Evolutionary conservation across 2,888 invertebrate species (phyloP).

Genomic region (Tipula lateralis): DNA sequence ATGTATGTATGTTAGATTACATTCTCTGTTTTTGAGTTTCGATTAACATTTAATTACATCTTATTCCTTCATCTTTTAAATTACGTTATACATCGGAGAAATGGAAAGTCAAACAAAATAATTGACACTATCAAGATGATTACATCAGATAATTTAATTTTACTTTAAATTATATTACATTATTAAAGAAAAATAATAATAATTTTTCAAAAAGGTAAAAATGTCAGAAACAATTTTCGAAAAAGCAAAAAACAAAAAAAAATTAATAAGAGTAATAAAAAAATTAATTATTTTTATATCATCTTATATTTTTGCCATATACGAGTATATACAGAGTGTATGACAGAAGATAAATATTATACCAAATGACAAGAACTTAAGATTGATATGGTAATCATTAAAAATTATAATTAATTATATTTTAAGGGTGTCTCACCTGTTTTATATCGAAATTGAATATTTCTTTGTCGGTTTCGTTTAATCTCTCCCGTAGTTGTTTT

Average conservation of each 20-base stretch:
- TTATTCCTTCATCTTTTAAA: background rate
- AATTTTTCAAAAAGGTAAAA: background rate
- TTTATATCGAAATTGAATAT: constrained; percentile 53
- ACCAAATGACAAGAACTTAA: background rate
- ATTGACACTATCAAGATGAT: background rate
- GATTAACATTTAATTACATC: background rate
- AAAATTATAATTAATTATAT: background rate
- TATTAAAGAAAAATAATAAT: background rate
- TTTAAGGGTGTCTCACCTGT: background rate
- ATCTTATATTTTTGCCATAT: background rate
- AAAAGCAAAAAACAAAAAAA: too few species aligned
- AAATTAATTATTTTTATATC: background rate
- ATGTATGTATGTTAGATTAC: too few species aligned
- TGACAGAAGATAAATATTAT: background rate
- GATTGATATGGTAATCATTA: background rate
- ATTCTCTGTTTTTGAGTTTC: background rate
- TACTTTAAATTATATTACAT: background rate
- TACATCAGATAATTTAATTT: background rate
- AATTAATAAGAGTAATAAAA: too few species aligned
- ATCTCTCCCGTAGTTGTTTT: constrained; percentile 50
- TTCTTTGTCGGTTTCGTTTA: constrained; percentile 55
- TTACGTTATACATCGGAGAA: background rate
- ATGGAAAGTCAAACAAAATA: background rate
- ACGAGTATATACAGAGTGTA: background rate
- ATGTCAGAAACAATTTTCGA: background rate